phyloP scores from a whole-genome alignment of 1,140 invertebrate genomes.

The Drosophila mayri region DNA sequence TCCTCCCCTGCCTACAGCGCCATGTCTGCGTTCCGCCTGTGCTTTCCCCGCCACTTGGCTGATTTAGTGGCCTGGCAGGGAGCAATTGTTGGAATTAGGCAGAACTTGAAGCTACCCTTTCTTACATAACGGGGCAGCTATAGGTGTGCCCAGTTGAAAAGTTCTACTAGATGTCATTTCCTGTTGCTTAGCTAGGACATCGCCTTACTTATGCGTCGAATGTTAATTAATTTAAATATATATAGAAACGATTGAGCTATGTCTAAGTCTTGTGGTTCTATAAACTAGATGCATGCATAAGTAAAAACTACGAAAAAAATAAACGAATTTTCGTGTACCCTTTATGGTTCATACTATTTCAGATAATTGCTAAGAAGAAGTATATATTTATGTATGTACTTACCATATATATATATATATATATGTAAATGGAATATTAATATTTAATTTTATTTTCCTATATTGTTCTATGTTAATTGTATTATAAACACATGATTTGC shows the following conservation, averaged over 20 bases:
- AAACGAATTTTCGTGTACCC: too few relatives aligned
- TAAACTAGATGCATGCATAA: background rate
- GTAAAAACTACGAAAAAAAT: background rate
- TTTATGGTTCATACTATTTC: too few relatives aligned
- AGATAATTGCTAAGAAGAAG: too few relatives aligned
- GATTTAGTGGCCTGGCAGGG: conserved; percentile 55
- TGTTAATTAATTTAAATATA: background rate
- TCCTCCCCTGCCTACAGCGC: conserved; percentile 17
- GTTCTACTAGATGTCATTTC: background rate
- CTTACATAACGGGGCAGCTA: background rate
- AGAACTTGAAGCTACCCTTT: conserved; percentile 24
- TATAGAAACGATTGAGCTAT: background rate
- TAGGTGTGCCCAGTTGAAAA: background rate
- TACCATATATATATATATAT: too few relatives aligned
- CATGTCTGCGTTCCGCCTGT: conserved; percentile 20
- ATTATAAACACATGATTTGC: too few relatives aligned
- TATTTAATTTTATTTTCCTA: too few relatives aligned
- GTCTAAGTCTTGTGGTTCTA: too few relatives aligned
- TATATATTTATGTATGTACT: too few relatives aligned
- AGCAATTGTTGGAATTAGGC: conserved; percentile 66
- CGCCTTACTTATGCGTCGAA: background rate
- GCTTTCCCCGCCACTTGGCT: conserved; percentile 24
- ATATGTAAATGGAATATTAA: too few relatives aligned
- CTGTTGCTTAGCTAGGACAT: too few relatives aligned
- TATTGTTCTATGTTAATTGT: too few relatives aligned